These are phyloP conservation scores for Atta cephalotes DNA, from an alignment of 1,140 invertebrate genomes.

Conservation along the genomic window DNA sequence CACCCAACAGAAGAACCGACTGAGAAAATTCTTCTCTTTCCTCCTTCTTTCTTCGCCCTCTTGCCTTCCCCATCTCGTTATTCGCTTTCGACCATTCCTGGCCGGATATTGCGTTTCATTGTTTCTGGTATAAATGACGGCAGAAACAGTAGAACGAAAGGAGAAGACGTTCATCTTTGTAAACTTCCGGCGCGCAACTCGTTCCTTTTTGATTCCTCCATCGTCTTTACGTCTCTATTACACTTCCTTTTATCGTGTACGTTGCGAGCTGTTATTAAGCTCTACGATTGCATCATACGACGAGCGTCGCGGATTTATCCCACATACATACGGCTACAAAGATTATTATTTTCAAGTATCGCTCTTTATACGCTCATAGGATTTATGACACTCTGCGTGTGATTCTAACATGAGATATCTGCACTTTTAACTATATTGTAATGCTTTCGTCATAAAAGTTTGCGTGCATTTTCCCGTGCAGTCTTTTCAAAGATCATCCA, in stretches of 20 bases:
- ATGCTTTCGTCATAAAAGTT: neutral
- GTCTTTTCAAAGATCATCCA: neutral
- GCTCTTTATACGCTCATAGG: slow-evolving; percentile 21
- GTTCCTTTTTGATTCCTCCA: slow-evolving; percentile 12
- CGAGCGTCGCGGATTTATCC: slow-evolving; percentile 25
- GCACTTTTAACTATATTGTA: neutral
- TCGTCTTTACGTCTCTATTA: slow-evolving; percentile 44
- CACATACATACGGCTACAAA: neutral
- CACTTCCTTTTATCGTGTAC: slow-evolving; percentile 43
- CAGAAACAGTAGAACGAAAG: slow-evolving; percentile 56
- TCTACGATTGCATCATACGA: slow-evolving; percentile 14
- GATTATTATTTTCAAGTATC: slow-evolving; percentile 52
- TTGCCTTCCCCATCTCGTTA: neutral
- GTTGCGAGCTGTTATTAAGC: slow-evolving; percentile 46
- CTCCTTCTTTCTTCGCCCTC: neutral
- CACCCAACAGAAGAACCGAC: slow-evolving; percentile 24
- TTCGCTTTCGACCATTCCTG: slow-evolving; percentile 42
- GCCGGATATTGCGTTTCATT: slow-evolving; percentile 72
- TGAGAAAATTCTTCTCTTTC: slow-evolving; percentile 23
- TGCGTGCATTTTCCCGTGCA: neutral
- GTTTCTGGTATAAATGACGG: slow-evolving; percentile 70
- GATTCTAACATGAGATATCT: slow-evolving; percentile 6
- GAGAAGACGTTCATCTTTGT: slow-evolving; percentile 51
- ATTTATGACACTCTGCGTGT: slow-evolving; percentile 3
- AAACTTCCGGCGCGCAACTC: slow-evolving; percentile 30